Percentiles rank a stretch among this genome's conserved stretches.
Evolutionary conservation across 2,888 invertebrate genomes (phyloP).

Genomic region (Standfussiana lucernea): DNA sequence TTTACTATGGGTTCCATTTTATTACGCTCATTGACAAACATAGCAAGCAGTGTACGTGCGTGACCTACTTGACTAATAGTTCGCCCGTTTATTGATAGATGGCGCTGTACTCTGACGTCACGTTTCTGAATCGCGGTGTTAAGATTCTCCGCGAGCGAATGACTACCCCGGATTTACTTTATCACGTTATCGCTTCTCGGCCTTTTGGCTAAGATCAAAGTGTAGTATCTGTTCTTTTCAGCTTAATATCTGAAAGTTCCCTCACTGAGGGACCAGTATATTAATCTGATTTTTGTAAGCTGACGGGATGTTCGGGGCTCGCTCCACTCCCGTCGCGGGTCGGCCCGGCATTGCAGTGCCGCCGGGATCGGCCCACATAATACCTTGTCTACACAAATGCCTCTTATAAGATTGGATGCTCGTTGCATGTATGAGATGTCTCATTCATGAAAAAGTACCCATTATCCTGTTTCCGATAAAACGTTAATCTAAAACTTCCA

Average conservation of each 20-base stretch:
- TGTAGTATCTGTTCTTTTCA: slow-evolving; percentile 46
- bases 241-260: slow-evolving; percentile 48
- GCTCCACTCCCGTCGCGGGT: slow-evolving; percentile 49
- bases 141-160: slow-evolving; percentile 21
- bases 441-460: neutral
- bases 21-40: slow-evolving; percentile 29
- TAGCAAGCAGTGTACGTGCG: neutral
- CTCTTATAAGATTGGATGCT: neutral
- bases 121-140: slow-evolving; percentile 44
- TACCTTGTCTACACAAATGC: neutral
- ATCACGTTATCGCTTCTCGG: neutral
- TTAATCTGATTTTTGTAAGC: slow-evolving; percentile 48
- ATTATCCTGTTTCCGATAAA: neutral
- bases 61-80: slow-evolving; percentile 22
- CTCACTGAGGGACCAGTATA: slow-evolving; percentile 50
- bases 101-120: slow-evolving; percentile 44
- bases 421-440: neutral
- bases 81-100: slow-evolving; percentile 16
- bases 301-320: slow-evolving; percentile 50
- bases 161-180: neutral
- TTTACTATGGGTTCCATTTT: slow-evolving; percentile 31
- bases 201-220: slow-evolving; percentile 33
- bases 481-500: neutral
- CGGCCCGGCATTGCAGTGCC: slow-evolving; percentile 47
- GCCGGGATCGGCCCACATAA: slow-evolving; percentile 12